Evolutionary conservation across 2,888 invertebrate genomes (phyloP).

Genomic region (Hymenopus coronatus): DNA sequence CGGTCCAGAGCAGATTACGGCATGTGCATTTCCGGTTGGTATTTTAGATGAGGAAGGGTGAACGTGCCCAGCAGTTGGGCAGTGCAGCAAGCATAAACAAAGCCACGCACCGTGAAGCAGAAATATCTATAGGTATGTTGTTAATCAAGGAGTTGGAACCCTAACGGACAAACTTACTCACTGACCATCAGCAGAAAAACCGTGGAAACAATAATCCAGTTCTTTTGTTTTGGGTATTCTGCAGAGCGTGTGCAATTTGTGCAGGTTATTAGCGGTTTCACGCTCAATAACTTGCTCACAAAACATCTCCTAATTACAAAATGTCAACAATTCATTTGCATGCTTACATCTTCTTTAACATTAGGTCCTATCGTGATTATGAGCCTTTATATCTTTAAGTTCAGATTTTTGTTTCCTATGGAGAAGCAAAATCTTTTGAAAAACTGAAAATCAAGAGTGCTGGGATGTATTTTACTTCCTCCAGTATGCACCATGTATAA

Average conservation of each 20-base stretch:
- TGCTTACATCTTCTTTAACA: not conserved
- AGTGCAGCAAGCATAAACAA: not conserved
- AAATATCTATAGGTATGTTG: not conserved
- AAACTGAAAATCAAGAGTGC: no score
- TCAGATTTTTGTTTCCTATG: no score
- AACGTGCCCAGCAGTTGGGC: not conserved
- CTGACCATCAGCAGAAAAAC: not conserved
- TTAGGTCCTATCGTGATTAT: not conserved
- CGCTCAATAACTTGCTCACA: no score
- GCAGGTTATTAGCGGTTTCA: not conserved
- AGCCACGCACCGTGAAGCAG: not conserved
- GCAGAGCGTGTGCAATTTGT: not conserved
- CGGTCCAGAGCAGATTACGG: not conserved
- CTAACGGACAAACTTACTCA: not conserved
- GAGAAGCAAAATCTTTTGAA: no score
- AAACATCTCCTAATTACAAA: no score
- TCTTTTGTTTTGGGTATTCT: not conserved
- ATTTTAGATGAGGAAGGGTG: not conserved
- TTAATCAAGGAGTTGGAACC: not conserved
- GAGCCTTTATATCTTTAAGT: no score
- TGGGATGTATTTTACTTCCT: no score
- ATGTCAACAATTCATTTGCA: no score
- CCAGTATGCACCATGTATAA: no score
- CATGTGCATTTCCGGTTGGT: not conserved
- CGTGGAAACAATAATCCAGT: not conserved